Evolutionary conservation across 1,140 invertebrate genomes (phyloP), one percentile per base, ranked within the genome.

Genomic region (Pentalonia nigronervosa): DNA sequence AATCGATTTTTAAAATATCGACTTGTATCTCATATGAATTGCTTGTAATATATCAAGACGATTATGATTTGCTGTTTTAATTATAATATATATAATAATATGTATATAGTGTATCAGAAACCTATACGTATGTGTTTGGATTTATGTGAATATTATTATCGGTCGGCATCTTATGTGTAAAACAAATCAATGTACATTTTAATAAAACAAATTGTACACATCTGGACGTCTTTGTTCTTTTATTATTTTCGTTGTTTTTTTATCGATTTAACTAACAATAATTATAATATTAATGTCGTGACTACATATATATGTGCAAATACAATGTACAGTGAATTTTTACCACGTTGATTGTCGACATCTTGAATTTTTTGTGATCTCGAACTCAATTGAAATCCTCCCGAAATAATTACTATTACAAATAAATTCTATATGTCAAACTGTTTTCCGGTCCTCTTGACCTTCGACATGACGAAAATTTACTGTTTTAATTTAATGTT

Each of bases 1-100:
- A 89, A 89, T 89, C 88, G 88, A 41, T 89, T 89, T 36, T 53
- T 89, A 9, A 56, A 89, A 89, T 41, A 89, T 56, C 41, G 25
- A 89, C 50, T 41, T 41, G 50, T 56, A 41, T 1, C 6, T 14
- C 6, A 17, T 34, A 50, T 34, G 88, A 53, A 50, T 89, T 20
- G 88, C 20, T 56, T 56, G 41, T 36, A 41, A 56, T 56, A 9
- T 11, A 34, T 53, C 21, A 7, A 53, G 50, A 88, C n/a, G 9
- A 56, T 25, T 89, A 21, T 56, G 41, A 20, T 25, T 41, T 53
- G 21, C 56, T 56, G 53, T 53, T 89, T 53, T 56, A 23, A 56
- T 56, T 56, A 89, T 50, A 50, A 48, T 48, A n/a, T n/a, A 84
- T 41, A 41, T 41, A 41, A 41, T 41, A 41, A 41, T 41, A 41